Conservation (phyloP, 2,113 vertebrate genomes). For the Tichodroma muraria region DNA sequence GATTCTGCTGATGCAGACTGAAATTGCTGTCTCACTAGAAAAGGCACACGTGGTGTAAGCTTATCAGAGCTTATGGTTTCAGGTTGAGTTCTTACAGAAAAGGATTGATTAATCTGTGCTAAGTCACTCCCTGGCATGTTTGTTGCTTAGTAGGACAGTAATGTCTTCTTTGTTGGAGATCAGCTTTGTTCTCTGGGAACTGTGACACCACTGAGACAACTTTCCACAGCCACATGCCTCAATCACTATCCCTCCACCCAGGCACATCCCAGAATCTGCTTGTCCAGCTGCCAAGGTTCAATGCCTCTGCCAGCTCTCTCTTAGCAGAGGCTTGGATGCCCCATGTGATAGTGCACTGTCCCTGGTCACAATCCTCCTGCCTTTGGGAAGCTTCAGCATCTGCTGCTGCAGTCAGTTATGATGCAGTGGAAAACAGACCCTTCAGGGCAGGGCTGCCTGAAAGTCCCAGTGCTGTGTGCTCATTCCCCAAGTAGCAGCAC, state of each 20-base stretch:
- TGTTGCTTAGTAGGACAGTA: neutral
- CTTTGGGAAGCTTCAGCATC: neutral
- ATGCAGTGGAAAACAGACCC: neutral
- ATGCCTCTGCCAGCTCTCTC: neutral
- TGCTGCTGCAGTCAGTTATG: neutral
- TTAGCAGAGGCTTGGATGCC: neutral
- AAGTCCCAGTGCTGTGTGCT: neutral
- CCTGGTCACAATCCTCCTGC: neutral
- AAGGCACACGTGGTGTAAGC: neutral
- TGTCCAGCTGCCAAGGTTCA: neutral
- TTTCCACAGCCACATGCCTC: neutral
- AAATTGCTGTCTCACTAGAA: neutral
- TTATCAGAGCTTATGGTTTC: neutral
- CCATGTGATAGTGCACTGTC: too few species aligned
- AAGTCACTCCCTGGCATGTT: neutral
- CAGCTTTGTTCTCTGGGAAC: neutral
- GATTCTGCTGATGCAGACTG: slow-evolving; percentile 21
- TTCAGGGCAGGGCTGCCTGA: neutral
- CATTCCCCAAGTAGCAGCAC: fast-evolving
- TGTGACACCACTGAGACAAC: neutral
- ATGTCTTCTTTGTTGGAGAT: neutral
- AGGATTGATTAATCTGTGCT: neutral
- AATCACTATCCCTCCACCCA: neutral
- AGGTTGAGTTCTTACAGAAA: neutral
- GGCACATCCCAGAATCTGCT: neutral